These are phyloP conservation scores for Vultur gryphus DNA, from an alignment of 2,797 vertebrate species.

Conservation along the genomic window DNA sequence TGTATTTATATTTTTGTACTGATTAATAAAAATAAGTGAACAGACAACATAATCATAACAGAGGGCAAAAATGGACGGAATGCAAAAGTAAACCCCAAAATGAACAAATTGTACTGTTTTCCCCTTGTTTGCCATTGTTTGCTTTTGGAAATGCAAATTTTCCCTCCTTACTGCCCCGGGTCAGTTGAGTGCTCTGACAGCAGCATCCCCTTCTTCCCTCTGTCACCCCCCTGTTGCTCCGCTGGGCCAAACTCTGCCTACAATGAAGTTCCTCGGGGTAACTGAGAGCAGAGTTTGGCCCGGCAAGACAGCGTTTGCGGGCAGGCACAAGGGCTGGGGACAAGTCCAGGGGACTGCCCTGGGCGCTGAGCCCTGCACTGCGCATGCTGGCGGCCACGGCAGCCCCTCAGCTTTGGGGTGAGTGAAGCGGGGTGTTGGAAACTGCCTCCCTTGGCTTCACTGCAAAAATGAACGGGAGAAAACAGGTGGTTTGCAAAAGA, in stretches of 20 bases:
- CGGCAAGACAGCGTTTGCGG: background rate
- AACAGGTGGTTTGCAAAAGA: background rate
- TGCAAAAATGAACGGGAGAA: background rate
- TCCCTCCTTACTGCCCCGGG: background rate
- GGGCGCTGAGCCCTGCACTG: background rate
- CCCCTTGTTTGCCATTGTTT: background rate
- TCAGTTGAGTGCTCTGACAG: background rate
- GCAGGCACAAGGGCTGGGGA: background rate
- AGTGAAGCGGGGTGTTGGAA: background rate
- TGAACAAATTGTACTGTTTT: background rate
- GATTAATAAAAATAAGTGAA: slow-evolving; percentile 51
- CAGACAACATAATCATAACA: slow-evolving; percentile 10
- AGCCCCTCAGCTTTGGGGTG: background rate
- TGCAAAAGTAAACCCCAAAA: background rate
- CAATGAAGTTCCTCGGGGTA: slow-evolving; percentile 4
- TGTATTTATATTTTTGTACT: slow-evolving; percentile 68
- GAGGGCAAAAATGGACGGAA: background rate
- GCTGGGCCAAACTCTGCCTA: background rate
- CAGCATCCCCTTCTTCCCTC: background rate
- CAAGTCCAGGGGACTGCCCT: background rate
- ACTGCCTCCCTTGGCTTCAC: background rate
- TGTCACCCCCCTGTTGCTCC: background rate
- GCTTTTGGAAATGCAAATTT: background rate
- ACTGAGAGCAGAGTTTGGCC: slow-evolving; percentile 24
- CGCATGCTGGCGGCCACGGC: background rate